Percentiles rank a stretch among this genome's conserved stretches.
Evolutionary conservation across 2,113 vertebrate genomes (phyloP).

Genomic region (human (Homo sapiens)): GRCh38 chr4:179464001-179464500

Average conservation of each 20-base stretch:
- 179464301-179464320: neutral
- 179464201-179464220: slow-evolving; percentile 12
- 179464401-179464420: neutral
- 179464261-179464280: neutral
- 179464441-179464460: neutral
- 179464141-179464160: neutral
- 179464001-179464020: slow-evolving; percentile 23
- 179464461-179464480: neutral
- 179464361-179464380: neutral
- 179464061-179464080: neutral
- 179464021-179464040: neutral
- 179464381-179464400: neutral
- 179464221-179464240: slow-evolving; percentile 51
- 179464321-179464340: accelerated
- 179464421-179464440: neutral
- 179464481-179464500: neutral
- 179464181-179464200: slow-evolving; percentile 21
- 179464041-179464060: neutral
- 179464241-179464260: slow-evolving; percentile 57
- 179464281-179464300: neutral
- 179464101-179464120: slow-evolving; percentile 35
- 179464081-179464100: neutral
- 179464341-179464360: neutral
- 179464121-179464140: slow-evolving; percentile 8
- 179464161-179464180: slow-evolving; percentile 32